phyloP scores from a whole-genome alignment of 2,113 vertebrate species.

The Nipponia nippon region DNA sequence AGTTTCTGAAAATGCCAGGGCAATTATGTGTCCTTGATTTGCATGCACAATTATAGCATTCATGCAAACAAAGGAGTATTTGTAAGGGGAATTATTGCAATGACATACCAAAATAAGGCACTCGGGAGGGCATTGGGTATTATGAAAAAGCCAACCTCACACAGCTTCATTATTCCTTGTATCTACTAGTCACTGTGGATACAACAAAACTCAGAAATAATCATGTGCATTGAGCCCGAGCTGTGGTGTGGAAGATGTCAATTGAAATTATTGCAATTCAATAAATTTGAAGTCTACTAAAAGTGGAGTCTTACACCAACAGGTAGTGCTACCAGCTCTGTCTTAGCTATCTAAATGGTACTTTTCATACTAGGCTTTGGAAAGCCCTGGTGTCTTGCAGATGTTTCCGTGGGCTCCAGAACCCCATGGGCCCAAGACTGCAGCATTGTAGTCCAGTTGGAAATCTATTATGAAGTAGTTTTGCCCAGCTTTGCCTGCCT shows the following conservation, averaged over 20 bases:
- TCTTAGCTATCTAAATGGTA: not conserved
- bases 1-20: not conserved
- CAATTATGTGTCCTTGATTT: not conserved
- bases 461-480: not conserved
- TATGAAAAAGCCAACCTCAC: not conserved
- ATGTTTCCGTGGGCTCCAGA: not conserved
- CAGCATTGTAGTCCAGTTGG: not conserved
- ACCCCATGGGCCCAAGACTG: accelerated
- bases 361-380: not conserved
- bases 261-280: not conserved
- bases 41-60: not conserved
- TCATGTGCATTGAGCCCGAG: not conserved
- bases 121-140: not conserved
- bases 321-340: not conserved
- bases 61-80: not conserved
- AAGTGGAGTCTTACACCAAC: not conserved
- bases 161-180: not conserved
- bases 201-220: not conserved
- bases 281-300: not conserved
- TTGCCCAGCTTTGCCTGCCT: not conserved
- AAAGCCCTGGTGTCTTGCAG: not conserved
- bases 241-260: not conserved
- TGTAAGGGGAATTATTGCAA: not conserved
- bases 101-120: not conserved
- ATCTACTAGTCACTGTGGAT: not conserved